Conservation (phyloP, 2,113 vertebrate species). For the Oryzias javanicus region DNA sequence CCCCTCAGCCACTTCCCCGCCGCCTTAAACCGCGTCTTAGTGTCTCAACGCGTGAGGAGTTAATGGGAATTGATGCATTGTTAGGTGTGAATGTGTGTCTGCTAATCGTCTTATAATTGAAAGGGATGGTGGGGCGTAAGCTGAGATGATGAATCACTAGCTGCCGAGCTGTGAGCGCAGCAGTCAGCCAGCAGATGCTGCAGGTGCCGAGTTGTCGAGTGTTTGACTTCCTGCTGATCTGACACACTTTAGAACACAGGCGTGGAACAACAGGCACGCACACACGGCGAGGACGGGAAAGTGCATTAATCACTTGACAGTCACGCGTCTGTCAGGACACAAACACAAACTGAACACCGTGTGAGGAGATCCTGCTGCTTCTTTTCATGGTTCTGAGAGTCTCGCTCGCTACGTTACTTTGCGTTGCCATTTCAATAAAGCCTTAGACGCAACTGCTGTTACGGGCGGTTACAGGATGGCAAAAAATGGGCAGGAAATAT, state of each 20-base stretch:
- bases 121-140: slow-evolving; percentile 54
- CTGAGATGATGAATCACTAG: slow-evolving; percentile 58
- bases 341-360: no score
- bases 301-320: no score
- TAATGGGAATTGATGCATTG: slow-evolving; percentile 43
- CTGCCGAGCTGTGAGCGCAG: slow-evolving; percentile 38
- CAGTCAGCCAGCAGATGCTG: slow-evolving; percentile 55
- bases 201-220: slow-evolving; percentile 48
- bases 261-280: slow-evolving; percentile 2
- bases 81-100: slow-evolving; percentile 43
- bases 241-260: slow-evolving; percentile 3
- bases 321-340: no score
- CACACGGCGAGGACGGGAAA: neutral
- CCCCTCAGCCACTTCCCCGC: slow-evolving; percentile 10
- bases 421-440: no score
- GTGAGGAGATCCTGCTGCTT: no score
- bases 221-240: slow-evolving; percentile 28
- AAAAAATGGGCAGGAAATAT: no score
- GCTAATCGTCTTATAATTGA: slow-evolving; percentile 67
- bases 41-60: slow-evolving; percentile 15
- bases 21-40: slow-evolving; percentile 15
- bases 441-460: no score
- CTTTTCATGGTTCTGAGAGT: no score
- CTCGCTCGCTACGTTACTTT: no score
- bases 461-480: no score